phyloP scores from a whole-genome alignment of 2,113 vertebrate genomes.

The Phocoena sinus region DNA sequence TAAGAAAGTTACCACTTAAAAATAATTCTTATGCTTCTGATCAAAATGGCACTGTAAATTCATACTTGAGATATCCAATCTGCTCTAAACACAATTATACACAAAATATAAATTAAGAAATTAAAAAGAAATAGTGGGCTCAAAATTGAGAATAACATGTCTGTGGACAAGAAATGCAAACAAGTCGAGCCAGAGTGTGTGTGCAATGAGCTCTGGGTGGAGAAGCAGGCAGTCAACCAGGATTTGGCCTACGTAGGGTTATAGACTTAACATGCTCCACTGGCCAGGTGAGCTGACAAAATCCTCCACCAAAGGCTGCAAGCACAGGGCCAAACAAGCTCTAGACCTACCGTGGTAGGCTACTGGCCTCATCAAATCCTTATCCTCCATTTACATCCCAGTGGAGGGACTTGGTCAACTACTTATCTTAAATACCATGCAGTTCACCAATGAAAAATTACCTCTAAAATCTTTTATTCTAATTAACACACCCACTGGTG shows the following conservation, averaged over 20 bases:
- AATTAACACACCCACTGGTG: constrained; percentile 46
- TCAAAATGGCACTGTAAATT: constrained; percentile 23
- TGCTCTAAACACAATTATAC: not conserved
- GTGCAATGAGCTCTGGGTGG: not conserved
- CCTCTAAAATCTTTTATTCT: constrained; percentile 35
- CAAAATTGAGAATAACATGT: not conserved
- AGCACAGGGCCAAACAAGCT: not conserved
- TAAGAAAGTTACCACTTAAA: not conserved
- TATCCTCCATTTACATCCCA: not conserved
- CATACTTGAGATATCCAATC: not conserved
- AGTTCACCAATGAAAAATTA: constrained; percentile 32
- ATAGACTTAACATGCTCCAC: not conserved
- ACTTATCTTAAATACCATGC: not conserved
- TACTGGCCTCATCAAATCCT: not conserved
- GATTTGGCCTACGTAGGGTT: not conserved
- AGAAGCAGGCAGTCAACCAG: not conserved
- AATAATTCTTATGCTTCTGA: not conserved
- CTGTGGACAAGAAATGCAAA: not conserved
- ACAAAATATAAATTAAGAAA: not conserved
- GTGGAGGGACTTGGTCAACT: not conserved
- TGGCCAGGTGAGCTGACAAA: not conserved
- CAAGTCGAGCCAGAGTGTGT: not conserved
- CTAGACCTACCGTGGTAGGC: not conserved
- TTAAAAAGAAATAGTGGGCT: not conserved
- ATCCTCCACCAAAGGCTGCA: not conserved